A percentile compares a stretch with the other conserved stretches of the same genome.
Conservation (phyloP, 2,113 vertebrate genomes). For the Seriola aureovittata region DNA sequence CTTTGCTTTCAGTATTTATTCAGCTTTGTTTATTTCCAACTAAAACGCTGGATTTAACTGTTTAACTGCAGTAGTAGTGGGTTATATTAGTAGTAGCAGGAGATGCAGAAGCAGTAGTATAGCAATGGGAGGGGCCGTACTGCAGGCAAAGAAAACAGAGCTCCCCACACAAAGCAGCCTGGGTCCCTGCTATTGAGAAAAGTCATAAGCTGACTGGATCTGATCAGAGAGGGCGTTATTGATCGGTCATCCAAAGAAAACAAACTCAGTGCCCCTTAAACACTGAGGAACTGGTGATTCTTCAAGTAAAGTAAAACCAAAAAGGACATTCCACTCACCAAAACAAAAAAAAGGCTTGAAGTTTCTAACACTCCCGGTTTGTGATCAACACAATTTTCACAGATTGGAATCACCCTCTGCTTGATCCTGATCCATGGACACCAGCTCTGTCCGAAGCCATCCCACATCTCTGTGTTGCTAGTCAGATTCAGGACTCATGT, state of each 20-base stretch:
- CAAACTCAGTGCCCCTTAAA: slow-evolving; percentile 32
- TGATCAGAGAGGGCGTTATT: slow-evolving; percentile 35
- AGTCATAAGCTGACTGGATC: slow-evolving; percentile 52
- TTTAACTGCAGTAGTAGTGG: slow-evolving; percentile 85
- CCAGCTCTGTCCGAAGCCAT: slow-evolving; percentile 37
- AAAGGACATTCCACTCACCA: slow-evolving; percentile 66
- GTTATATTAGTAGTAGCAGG: slow-evolving; percentile 82
- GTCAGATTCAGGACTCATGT: slow-evolving; percentile 46
- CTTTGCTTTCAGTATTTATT: slow-evolving; percentile 75
- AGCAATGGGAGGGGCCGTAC: slow-evolving; percentile 64
- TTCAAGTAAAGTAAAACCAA: slow-evolving; percentile 68
- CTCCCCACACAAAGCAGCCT: slow-evolving; percentile 51
- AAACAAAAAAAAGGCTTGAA: slow-evolving; percentile 42
- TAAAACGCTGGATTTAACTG: slow-evolving; percentile 86
- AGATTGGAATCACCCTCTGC: slow-evolving; percentile 24
- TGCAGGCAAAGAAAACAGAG: slow-evolving; percentile 64
- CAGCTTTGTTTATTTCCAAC: slow-evolving; percentile 80
- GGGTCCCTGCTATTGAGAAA: slow-evolving; percentile 49
- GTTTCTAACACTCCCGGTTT: slow-evolving; percentile 44
- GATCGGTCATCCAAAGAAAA: slow-evolving; percentile 42
- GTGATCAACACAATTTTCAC: slow-evolving; percentile 65
- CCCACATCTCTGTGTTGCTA: slow-evolving; percentile 13
- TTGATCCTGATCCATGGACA: slow-evolving; percentile 33
- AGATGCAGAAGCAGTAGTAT: slow-evolving; percentile 86
- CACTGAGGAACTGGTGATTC: slow-evolving; percentile 54